Evolutionary conservation across 2,888 invertebrate genomes (phyloP).

Genomic region (Cantharis lateralis): DNA sequence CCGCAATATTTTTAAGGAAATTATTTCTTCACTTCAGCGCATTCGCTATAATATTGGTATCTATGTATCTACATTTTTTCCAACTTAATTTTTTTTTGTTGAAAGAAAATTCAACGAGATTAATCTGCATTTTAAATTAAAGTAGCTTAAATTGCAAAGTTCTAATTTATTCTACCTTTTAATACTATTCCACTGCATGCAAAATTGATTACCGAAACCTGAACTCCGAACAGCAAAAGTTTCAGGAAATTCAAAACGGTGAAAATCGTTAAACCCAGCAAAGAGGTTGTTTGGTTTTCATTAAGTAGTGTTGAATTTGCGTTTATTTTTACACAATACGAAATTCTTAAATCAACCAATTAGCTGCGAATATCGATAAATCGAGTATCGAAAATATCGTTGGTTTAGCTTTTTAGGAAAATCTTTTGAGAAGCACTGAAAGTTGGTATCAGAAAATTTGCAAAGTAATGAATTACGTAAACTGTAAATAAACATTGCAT

Average conservation of each 20-base stretch:
- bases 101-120: neutral
- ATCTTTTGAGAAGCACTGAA: neutral
- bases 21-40: neutral
- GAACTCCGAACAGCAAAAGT: neutral
- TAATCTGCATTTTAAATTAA: neutral
- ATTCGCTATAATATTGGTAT: neutral
- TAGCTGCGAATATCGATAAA: slow-evolving; percentile 22
- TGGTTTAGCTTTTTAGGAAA: too few species aligned
- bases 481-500: neutral
- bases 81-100: neutral
- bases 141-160: neutral
- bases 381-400: too few species aligned
- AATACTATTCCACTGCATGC: slow-evolving; percentile 10
- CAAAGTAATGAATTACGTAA: neutral
- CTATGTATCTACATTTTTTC: neutral
- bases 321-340: slow-evolving; percentile 15
- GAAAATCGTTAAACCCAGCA: slow-evolving; percentile 17
- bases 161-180: slow-evolving; percentile 10
- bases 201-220: slow-evolving; percentile 13
- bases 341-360: slow-evolving; percentile 20
- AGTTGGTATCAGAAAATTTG: neutral
- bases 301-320: slow-evolving; percentile 21
- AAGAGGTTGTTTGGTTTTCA: slow-evolving; percentile 27
- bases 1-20: neutral
- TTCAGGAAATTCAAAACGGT: slow-evolving; percentile 17